These are phyloP conservation scores for Lasaia peninsularis DNA, from an alignment of 1,140 invertebrate genomes.

Conservation along the genomic window DNA sequence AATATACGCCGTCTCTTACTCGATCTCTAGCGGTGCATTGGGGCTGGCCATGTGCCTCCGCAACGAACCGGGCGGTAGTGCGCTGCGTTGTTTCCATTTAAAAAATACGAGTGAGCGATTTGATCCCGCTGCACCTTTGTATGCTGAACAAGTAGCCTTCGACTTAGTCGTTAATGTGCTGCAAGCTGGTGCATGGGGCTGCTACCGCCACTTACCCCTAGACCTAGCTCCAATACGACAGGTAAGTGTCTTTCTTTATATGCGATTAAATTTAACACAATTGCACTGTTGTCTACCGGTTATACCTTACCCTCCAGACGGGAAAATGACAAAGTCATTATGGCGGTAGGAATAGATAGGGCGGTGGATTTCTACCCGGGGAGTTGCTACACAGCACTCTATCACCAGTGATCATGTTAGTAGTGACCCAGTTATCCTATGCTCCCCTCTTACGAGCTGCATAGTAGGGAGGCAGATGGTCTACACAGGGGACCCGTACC, in stretches of 20 bases:
- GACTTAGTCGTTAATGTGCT: constrained; percentile 92
- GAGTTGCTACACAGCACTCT: too few relatives aligned
- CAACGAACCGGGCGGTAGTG: constrained; percentile 87
- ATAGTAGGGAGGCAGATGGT: too few relatives aligned
- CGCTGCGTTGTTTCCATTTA: constrained; percentile 84
- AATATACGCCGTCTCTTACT: constrained; percentile 81
- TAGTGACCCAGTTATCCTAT: too few relatives aligned
- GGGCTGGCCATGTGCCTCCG: constrained; percentile 94
- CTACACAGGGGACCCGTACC: too few relatives aligned
- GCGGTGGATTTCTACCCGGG: too few relatives aligned
- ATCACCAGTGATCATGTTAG: too few relatives aligned
- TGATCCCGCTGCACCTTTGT: constrained; percentile 76
- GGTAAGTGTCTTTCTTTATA: constrained; percentile 61
- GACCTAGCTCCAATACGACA: constrained; percentile 78
- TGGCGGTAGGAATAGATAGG: too few relatives aligned
- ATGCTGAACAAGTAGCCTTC: constrained; percentile 81
- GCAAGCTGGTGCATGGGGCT: constrained; percentile 90
- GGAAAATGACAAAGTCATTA: too few relatives aligned
- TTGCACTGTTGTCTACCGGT: constrained; percentile 92
- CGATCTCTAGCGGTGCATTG: constrained; percentile 83
- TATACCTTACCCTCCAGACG: too few relatives aligned
- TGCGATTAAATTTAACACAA: constrained; percentile 49
- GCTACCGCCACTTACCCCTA: constrained; percentile 88
- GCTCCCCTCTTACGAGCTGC: too few relatives aligned
- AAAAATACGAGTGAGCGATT: constrained; percentile 82